These are phyloP conservation scores for Rhineura floridana DNA, from an alignment of 2,113 vertebrate genomes.

Conservation along the genomic window DNA sequence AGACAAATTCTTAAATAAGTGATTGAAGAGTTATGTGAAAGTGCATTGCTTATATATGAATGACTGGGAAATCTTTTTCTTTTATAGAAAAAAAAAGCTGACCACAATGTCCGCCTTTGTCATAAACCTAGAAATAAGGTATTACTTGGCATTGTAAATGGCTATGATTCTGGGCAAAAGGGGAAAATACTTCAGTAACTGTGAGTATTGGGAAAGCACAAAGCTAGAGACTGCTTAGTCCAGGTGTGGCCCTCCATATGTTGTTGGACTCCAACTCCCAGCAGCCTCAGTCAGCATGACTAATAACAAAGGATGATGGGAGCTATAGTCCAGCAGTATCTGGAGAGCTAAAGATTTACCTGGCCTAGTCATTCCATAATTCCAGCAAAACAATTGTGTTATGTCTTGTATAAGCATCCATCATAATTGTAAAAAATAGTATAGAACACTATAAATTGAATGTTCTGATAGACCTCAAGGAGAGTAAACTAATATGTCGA, in stretches of 20 bases:
- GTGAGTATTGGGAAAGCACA: neutral
- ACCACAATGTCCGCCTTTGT: neutral
- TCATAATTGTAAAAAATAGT: neutral
- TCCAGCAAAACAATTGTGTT: neutral
- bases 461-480: too few relatives aligned
- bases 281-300: too few relatives aligned
- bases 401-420: neutral
- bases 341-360: too few relatives aligned
- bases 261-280: too few relatives aligned
- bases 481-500: neutral
- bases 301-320: too few relatives aligned
- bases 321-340: too few relatives aligned
- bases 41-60: neutral
- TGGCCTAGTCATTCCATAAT: neutral
- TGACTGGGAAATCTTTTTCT: neutral
- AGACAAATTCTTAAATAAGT: neutral
- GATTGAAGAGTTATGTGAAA: neutral
- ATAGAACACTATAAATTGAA: too few relatives aligned
- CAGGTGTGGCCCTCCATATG: too few relatives aligned
- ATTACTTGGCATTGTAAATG: neutral
- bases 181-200: too few relatives aligned
- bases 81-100: neutral
- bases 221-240: neutral
- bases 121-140: neutral
- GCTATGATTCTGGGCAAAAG: neutral